Evolutionary conservation across 2,888 invertebrate species (phyloP).

Genomic region (Cyclophora punctaria): DNA sequence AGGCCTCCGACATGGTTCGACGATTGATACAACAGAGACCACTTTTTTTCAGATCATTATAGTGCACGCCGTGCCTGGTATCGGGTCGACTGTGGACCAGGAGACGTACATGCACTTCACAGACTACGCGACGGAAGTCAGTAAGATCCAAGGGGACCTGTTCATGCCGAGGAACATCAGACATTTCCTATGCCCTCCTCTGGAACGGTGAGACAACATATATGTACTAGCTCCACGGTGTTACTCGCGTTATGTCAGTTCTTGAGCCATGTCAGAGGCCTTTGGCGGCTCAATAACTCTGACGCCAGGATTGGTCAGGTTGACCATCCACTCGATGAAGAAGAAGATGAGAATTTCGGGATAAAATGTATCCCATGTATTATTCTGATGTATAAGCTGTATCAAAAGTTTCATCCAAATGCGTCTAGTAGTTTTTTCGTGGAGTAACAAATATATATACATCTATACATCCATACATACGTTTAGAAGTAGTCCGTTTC

Average conservation of each 20-base stretch:
- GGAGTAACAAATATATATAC: too few relatives aligned
- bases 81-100: conserved; percentile 71
- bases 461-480: too few relatives aligned
- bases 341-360: background rate
- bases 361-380: too few relatives aligned
- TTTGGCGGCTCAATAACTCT: too few relatives aligned
- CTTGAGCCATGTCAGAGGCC: background rate
- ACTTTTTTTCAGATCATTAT: conserved; percentile 34
- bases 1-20: too few relatives aligned
- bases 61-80: conserved; percentile 75
- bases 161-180: conserved; percentile 82
- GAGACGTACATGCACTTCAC: conserved; percentile 67
- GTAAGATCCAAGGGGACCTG: conserved; percentile 76
- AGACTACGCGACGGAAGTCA: conserved; percentile 67
- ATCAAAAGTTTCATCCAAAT: too few relatives aligned
- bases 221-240: background rate
- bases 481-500: too few relatives aligned
- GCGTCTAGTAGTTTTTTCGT: too few relatives aligned
- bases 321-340: background rate
- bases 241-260: background rate
- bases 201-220: conserved; percentile 70
- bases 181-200: conserved; percentile 80
- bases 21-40: background rate
- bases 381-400: too few relatives aligned
- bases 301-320: too few relatives aligned